Base-by-base conservation (phyloP, 2,113 vertebrate genomes). In the Rhipidura dahli region DNA sequence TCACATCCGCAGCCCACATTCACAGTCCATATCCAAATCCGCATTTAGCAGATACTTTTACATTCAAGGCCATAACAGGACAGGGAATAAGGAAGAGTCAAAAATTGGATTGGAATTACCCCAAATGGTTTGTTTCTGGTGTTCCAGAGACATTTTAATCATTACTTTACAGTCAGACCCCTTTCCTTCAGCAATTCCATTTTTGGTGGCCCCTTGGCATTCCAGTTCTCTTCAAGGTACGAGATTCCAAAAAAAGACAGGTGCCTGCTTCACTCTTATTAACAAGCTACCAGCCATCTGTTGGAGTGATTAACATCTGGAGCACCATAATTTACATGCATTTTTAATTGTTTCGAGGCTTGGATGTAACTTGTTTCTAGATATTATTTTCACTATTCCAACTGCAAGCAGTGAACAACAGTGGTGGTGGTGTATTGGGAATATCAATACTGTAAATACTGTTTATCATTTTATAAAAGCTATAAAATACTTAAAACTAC, bases 341-440 rank as follows among this genome's bases (percentile, higher is more conserved):
- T 93, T 96, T 71, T 96, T 68, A 71, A 93, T 93, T 93, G 82
- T 96, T 97, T 95, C 83, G 73, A 89, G 68, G 47, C 56, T 95
- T 94, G 91, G 80, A 45, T 91, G 71, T 80, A 93, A 96, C 91
- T 89, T 79, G 27, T 42, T 94, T 61, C 45, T 70, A 40, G 27
- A 18, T 33, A 6, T 35, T 68, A 66, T 63, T 57, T 70, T 71
- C 7, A 33, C 11, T 57, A 19, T 88, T 81, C 10, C 26, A 68
- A 15, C 22, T 78, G 3, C 45, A 73, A 59, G 31, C 91, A 96
- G 42, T 76, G 70, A 79, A 45, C 35, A 30, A 59, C 37, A 35
- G 39, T 27, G 69, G 71, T 93, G 75, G 13, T 63, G 39, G 39
- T 51, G 57, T 83, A 83, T 69, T 68, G 63, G 68, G 84, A 97